Evolutionary conservation across 2,797 vertebrate genomes (phyloP).

Genomic region (Hippoglossus hippoglossus): DNA sequence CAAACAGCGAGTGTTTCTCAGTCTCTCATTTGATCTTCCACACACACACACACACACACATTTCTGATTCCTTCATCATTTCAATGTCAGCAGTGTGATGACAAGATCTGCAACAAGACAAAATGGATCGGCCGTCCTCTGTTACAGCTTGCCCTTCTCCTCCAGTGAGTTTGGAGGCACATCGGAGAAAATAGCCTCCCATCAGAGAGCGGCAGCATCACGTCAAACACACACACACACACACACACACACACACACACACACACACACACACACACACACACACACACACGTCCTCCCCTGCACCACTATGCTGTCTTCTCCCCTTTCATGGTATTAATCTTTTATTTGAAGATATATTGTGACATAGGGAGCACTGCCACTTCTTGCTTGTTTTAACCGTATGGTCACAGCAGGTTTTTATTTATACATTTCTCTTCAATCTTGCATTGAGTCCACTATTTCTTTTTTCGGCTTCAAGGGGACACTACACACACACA

Average conservation of each 20-base stretch:
- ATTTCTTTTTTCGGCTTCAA: slow-evolving; percentile 29
- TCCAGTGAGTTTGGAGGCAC: slow-evolving; percentile 15
- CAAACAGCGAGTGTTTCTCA: neutral
- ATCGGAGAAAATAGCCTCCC: slow-evolving; percentile 46
- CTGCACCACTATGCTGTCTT: slow-evolving; percentile 12
- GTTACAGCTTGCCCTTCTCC: slow-evolving; percentile 32
- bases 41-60: neutral
- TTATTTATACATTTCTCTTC: slow-evolving; percentile 60
- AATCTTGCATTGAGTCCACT: slow-evolving; percentile 54
- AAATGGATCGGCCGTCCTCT: slow-evolving; percentile 25
- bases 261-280: slow-evolving; percentile 8
- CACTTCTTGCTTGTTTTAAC: slow-evolving; percentile 32
- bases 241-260: slow-evolving; percentile 5
- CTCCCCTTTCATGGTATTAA: slow-evolving; percentile 33
- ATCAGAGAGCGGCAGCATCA: slow-evolving; percentile 28
- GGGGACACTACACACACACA: slow-evolving; percentile 7
- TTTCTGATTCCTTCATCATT: slow-evolving; percentile 12
- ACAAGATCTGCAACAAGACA: slow-evolving; percentile 29
- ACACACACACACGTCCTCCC: slow-evolving; percentile 12
- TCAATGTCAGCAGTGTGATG: slow-evolving; percentile 32
- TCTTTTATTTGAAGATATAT: slow-evolving; percentile 64
- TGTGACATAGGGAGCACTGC: slow-evolving; percentile 38
- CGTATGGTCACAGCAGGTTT: slow-evolving; percentile 20
- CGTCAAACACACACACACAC: slow-evolving; percentile 10
- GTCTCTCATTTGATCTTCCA: neutral